Evolutionary conservation across 2,888 invertebrate genomes (phyloP), one percentile per base, ranked within the genome.

Genomic region (Philereme vetulata): DNA sequence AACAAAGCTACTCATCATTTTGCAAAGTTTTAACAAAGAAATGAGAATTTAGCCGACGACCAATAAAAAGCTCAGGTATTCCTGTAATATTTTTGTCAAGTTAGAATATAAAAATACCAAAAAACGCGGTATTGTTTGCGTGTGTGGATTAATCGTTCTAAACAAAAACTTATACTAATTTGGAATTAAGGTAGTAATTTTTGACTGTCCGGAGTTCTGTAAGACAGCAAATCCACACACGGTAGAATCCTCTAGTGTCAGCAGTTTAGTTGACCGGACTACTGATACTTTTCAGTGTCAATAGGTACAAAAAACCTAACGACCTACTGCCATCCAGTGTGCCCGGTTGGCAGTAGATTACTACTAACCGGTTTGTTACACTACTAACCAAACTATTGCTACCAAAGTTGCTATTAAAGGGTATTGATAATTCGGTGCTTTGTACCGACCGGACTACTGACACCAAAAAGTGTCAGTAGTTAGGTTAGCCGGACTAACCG

Each of bases 51-150:
- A 83, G 83, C 84, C 75, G 72, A 79, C 77, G 74, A 78, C 72
- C 75, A 82, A 83, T 82, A 78, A 82, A 79, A 82, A 91, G 90
- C 91, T 91, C 90, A 84, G 84, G 81, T 85, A 80, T 90, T 88
- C 90, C 90, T 91, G 91, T 91, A 90, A 86, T 83, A 77, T 83
- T 84, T 79, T 78, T 79, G 76, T 77, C 72, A 78, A 80, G 77
- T 75, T 82, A 77, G 11, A 38, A 7, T 87, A 89, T 84, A 90
- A 90, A 90, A 88, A 88, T 86, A 85, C 83, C 82, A 88, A 84
- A n/a, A 84, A 83, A 76, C 71, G 68, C 67, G 77, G 77, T 72
- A 78, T 70, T 63, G 67, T 70, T 66, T 6, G 38, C 67, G 77
- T 77, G 78, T 76, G 75, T 70, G 70, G 65, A 71, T 56, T 56